Evolutionary conservation across 1,140 invertebrate species (phyloP).

Genomic region (Bombus superbus): DNA sequence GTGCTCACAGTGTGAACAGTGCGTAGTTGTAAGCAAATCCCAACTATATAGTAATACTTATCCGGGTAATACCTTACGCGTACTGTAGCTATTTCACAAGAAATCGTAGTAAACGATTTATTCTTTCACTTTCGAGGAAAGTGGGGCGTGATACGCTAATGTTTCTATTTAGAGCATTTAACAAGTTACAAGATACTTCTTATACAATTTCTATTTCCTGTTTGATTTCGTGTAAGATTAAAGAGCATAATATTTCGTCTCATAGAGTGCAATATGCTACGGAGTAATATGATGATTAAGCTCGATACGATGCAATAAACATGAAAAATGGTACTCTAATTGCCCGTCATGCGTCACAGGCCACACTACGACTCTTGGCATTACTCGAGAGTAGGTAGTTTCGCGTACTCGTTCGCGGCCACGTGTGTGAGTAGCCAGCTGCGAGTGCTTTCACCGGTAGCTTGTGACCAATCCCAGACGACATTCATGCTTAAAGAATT

Average conservation of each 20-base stretch:
- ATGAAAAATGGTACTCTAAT: constrained; percentile 33
- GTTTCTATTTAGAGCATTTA: neutral
- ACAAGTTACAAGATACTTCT: neutral
- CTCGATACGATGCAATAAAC: constrained; percentile 1
- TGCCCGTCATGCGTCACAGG: constrained; percentile 34
- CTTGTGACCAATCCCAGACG: constrained; percentile 44
- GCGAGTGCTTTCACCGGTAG: constrained; percentile 61
- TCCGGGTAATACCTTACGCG: neutral
- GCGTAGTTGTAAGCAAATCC: constrained; percentile 26
- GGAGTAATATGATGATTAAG: neutral
- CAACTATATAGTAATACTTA: constrained; percentile 4
- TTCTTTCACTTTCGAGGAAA: neutral
- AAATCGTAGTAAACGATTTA: neutral
- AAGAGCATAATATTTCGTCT: neutral
- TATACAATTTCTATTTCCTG: neutral
- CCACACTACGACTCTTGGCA: constrained; percentile 43
- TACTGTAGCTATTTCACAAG: neutral
- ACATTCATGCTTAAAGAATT: constrained; percentile 66
- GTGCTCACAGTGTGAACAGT: constrained; percentile 31
- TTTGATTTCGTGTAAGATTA: neutral
- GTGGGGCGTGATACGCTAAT: neutral
- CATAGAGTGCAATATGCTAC: neutral
- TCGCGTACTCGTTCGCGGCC: constrained; percentile 38
- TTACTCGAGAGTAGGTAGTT: constrained; percentile 39
- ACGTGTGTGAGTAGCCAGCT: constrained; percentile 39